These are phyloP conservation scores for Clarias gariepinus DNA, from an alignment of 2,113 vertebrate genomes.

Conservation along the genomic window DNA sequence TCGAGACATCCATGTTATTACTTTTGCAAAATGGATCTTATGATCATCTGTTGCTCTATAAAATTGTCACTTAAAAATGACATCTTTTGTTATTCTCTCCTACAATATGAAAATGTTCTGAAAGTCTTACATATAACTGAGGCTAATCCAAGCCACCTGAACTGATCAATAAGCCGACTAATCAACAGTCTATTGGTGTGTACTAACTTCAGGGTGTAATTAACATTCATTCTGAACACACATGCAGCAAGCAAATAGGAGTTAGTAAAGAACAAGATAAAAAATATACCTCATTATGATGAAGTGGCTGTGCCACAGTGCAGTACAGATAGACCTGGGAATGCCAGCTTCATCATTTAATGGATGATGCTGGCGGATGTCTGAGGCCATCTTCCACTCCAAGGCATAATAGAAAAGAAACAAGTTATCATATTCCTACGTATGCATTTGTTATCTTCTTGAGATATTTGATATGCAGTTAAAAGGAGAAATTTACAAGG, in stretches of 20 bases:
- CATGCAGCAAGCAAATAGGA: neutral
- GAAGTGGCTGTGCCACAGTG: constrained; percentile 12
- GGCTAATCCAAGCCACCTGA: neutral
- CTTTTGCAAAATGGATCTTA: constrained; percentile 45
- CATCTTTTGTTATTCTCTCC: constrained; percentile 32
- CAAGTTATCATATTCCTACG: neutral
- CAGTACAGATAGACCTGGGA: neutral
- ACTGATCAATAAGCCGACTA: constrained; percentile 18
- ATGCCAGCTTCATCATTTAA: constrained; percentile 13
- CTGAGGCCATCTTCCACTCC: neutral
- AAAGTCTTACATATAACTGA: neutral
- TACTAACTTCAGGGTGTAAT: neutral
- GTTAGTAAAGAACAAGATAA: neutral
- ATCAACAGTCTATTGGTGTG: constrained; percentile 14
- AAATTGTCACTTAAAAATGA: constrained; percentile 51
- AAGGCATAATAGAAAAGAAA: neutral
- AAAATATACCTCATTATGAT: neutral
- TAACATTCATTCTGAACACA: neutral
- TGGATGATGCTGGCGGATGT: neutral
- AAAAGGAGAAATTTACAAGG: neutral
- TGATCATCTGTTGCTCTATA: constrained; percentile 48
- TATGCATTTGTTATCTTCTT: neutral
- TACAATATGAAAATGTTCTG: constrained; percentile 23
- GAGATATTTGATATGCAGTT: constrained; percentile 11
- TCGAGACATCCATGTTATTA: constrained; percentile 41